phyloP scores from a whole-genome alignment of 2,888 invertebrate genomes.

The Thysanoteuthis rhombus region DNA sequence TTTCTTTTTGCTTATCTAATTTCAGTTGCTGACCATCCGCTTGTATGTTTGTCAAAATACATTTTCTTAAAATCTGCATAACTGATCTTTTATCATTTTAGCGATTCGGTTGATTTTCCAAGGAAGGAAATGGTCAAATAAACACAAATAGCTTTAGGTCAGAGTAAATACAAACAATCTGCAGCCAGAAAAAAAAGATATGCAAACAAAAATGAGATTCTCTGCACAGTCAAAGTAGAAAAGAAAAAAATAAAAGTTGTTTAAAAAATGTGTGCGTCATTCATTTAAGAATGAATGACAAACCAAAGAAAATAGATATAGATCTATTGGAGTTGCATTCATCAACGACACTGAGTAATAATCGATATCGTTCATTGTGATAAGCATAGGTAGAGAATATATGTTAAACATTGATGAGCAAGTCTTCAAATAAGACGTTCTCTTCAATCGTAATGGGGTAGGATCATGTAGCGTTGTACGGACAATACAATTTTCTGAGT shows the following conservation, averaged over 20 bases:
- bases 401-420: background rate
- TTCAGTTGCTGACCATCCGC: background rate
- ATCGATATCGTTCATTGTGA: background rate
- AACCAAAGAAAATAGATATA: background rate
- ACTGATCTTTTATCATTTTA: background rate
- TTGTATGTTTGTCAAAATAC: background rate
- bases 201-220: background rate
- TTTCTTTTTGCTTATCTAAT: background rate
- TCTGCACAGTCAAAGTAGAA: background rate
- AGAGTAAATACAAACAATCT: background rate
- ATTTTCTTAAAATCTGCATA: background rate
- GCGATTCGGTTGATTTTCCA: background rate
- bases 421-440: background rate
- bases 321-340: background rate
- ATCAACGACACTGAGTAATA: background rate
- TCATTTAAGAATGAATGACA: background rate
- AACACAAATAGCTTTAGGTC: background rate
- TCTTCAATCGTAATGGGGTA: too few relatives aligned
- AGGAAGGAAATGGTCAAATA: background rate
- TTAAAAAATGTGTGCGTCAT: background rate
- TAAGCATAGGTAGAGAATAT: background rate
- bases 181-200: too few relatives aligned
- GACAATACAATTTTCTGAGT: background rate
- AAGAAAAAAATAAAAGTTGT: too few relatives aligned
- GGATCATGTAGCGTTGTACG: background rate